Conservation (phyloP, 64 coral and sea anemone species). For the Stichodactyla helianthus region DNA sequence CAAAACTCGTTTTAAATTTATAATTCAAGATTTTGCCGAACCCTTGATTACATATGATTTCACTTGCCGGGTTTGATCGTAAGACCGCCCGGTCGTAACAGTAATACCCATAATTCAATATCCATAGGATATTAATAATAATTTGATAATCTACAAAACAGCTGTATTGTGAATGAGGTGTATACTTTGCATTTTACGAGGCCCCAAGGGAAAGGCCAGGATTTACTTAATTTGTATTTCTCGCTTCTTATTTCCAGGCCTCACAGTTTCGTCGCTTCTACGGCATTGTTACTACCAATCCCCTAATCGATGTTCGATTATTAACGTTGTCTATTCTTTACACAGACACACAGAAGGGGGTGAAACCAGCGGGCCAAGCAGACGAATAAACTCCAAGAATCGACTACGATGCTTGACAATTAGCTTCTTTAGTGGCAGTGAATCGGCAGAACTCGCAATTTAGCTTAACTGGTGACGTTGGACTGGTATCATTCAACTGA, state of each 20-base stretch:
- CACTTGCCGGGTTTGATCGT: not conserved
- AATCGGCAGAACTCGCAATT: not conserved
- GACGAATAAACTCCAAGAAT: not conserved
- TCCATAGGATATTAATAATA: not conserved
- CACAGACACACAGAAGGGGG: not conserved
- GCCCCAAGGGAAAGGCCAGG: not conserved
- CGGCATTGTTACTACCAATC: not conserved
- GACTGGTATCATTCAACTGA: not conserved
- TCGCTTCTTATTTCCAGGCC: not conserved
- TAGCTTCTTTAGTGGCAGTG: not conserved
- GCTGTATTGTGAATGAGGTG: conserved; percentile 2
- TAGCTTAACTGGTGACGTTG: not conserved
- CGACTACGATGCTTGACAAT: not conserved
- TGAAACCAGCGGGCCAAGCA: not conserved
- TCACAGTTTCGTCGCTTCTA: not conserved
- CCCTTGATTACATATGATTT: not conserved
- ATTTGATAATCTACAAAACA: conserved; percentile 9
- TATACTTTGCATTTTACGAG: conserved; percentile 18
- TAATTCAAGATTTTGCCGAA: too few relatives aligned
- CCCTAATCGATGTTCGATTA: not conserved
- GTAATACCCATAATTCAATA: not conserved
- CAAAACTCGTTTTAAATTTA: not conserved
- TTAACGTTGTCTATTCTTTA: conserved; percentile 3
- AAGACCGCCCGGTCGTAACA: not conserved
- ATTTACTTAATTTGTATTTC: conserved; percentile 13